Evolutionary conservation across 2,797 vertebrate genomes (phyloP), one percentile per base, ranked within the genome.

Genomic region (Phataginus tricuspis): DNA sequence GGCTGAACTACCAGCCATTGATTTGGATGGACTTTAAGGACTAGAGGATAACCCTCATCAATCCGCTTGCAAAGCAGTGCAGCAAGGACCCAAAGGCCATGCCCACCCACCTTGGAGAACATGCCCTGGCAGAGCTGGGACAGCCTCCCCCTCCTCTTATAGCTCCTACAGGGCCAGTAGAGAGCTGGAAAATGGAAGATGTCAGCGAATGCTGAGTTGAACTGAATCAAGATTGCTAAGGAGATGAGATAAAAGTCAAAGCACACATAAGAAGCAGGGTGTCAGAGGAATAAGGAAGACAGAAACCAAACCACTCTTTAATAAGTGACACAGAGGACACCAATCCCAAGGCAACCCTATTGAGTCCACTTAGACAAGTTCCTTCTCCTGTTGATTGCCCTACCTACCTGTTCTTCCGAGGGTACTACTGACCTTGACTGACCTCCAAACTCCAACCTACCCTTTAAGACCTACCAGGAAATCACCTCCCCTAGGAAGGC

Each of bases 161-260:
- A 23, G 89, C 31, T 95, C 66, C 59, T 59, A 53, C 13, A 59
- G 68, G 42, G 25, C 19, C 15, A 4, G 61, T 13, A 39, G 8
- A 75, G 37, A 75, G 23, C 8, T 51, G 18, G 61, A 92, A 77
- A 80, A 66, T 9, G 19, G 18, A 53, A 78, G 27, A 78, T 37
- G 13, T 66, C 78, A 45, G 42, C 23, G 90, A 66, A 80, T 25
- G 7, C 16, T 63, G 31, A 84, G 42, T 21, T 63, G 2, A 7
- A 86, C 18, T 37, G 25, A 82, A 53, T 77, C 7, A 51, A 78
- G 37, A 68, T n/a, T 57, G 42, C 29, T 61, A 61, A 39, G 45
- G 55, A 90, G 61, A 78, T 16, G 74, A 94, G 66, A 23, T 69
- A 66, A 71, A 91, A 89, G 27, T 34, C 78, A 87, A 95, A 39